Evolutionary conservation across 2,888 invertebrate genomes (phyloP).

Genomic region (Brenthis ino): DNA sequence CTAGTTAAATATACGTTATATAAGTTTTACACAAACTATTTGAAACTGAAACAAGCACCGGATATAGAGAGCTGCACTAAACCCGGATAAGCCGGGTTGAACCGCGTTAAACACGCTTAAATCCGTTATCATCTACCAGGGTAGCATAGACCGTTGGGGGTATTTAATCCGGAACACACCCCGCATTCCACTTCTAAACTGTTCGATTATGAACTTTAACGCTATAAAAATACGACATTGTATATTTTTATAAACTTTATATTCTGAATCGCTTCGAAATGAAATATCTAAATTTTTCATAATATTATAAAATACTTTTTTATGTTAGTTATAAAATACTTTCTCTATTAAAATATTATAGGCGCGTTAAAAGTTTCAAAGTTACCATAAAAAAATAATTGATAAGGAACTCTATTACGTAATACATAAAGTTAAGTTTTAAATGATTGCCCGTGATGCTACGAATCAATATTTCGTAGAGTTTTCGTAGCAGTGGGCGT

Average conservation of each 20-base stretch:
- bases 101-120: slow-evolving; percentile 72
- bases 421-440: slow-evolving; percentile 40
- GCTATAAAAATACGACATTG: background rate
- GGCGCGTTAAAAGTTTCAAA: background rate
- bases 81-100: slow-evolving; percentile 66
- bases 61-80: slow-evolving; percentile 24
- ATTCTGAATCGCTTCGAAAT: too few species aligned
- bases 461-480: slow-evolving; percentile 61
- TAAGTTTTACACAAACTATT: background rate
- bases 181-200: background rate
- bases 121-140: slow-evolving; percentile 71
- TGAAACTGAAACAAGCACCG: slow-evolving; percentile 7
- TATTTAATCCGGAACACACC: slow-evolving; percentile 57
- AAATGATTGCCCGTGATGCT: slow-evolving; percentile 29
- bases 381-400: background rate
- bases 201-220: background rate
- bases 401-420: background rate
- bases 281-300: too few species aligned
- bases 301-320: too few species aligned
- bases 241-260: too few species aligned
- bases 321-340: too few species aligned
- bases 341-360: too few species aligned
- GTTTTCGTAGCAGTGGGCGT: slow-evolving; percentile 57
- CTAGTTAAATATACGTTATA: background rate
- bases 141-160: slow-evolving; percentile 52